phyloP scores from a whole-genome alignment of 1,140 invertebrate genomes.

The Lethrus apterus region DNA sequence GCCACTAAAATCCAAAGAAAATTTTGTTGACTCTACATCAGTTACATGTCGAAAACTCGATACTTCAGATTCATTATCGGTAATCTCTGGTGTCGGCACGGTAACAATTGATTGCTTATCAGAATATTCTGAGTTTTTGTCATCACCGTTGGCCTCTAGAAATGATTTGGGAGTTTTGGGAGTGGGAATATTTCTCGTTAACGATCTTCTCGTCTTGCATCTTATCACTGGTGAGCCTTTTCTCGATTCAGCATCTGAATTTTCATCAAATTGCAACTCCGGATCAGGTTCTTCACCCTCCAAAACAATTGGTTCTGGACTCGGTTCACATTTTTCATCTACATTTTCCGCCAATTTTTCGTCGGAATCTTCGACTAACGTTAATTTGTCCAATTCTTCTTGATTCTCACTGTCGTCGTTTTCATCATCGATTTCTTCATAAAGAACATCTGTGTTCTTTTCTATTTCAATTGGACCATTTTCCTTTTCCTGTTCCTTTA shows the following conservation, averaged over 20 bases:
- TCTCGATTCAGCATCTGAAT: slow-evolving; percentile 34
- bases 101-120: slow-evolving; percentile 8
- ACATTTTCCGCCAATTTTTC: no score
- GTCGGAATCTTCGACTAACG: no score
- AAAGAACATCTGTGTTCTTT: no score
- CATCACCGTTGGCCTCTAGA: slow-evolving; percentile 17
- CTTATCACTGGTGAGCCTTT: slow-evolving; percentile 33
- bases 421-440: no score
- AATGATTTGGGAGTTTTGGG: slow-evolving; percentile 36
- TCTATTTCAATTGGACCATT: no score
- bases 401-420: no score
- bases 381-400: no score
- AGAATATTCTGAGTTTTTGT: slow-evolving; percentile 9
- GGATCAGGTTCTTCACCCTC: slow-evolving; percentile 33
- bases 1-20: slow-evolving; percentile 1
- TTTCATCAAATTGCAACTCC: slow-evolving; percentile 38
- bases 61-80: slow-evolving; percentile 9
- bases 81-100: slow-evolving; percentile 7
- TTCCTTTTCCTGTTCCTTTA: no score
- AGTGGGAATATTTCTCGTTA: slow-evolving; percentile 36
- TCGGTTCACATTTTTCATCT: no score
- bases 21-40: slow-evolving; percentile 3
- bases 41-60: background rate
- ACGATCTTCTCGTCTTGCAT: slow-evolving; percentile 35
- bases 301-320: slow-evolving; percentile 15